Conservation (phyloP, 2,113 vertebrate species). For the Centropus bengalensis region DNA sequence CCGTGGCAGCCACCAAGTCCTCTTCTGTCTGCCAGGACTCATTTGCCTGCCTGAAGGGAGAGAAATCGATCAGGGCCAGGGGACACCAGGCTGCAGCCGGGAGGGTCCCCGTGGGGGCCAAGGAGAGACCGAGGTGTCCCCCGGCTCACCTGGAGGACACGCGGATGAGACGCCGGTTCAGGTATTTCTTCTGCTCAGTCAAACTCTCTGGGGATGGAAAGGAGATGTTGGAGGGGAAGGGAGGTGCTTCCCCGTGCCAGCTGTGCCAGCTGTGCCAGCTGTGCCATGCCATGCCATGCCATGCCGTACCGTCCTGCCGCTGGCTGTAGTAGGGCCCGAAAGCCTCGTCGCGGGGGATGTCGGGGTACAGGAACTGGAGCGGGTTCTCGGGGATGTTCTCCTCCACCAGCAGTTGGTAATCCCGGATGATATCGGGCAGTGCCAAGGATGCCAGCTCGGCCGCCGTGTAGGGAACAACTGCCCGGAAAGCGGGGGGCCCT, state of each 20-base stretch:
- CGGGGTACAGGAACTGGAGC: conserved; percentile 86
- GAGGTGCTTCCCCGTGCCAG: fast-evolving
- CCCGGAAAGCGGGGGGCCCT: conserved; percentile 77
- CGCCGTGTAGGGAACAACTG: conserved; percentile 88
- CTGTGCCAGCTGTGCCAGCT: no score
- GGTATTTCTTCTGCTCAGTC: conserved; percentile 54
- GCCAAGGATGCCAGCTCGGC: conserved; percentile 84
- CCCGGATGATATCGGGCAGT: conserved; percentile 88
- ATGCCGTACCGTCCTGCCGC: conserved; percentile 67
- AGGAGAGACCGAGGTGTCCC: fast-evolving
- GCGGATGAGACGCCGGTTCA: conserved; percentile 76
- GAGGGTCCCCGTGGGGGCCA: no score
- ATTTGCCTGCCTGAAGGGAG: background rate
- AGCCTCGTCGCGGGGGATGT: conserved; percentile 83
- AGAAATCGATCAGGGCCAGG: background rate
- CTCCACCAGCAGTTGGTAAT: conserved; percentile 85
- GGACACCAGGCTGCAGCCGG: fast-evolving
- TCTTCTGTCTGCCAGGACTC: background rate
- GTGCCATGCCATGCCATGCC: fast-evolving
- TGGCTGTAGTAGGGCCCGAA: conserved; percentile 86
- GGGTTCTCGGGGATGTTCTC: conserved; percentile 89
- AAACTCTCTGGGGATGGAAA: conserved; percentile 38
- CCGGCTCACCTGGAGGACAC: conserved; percentile 73
- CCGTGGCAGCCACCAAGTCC: background rate
- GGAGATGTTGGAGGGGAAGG: background rate